Base-by-base conservation (phyloP, 2,888 invertebrate genomes). In the Caenorhabditis japonica region DNA sequence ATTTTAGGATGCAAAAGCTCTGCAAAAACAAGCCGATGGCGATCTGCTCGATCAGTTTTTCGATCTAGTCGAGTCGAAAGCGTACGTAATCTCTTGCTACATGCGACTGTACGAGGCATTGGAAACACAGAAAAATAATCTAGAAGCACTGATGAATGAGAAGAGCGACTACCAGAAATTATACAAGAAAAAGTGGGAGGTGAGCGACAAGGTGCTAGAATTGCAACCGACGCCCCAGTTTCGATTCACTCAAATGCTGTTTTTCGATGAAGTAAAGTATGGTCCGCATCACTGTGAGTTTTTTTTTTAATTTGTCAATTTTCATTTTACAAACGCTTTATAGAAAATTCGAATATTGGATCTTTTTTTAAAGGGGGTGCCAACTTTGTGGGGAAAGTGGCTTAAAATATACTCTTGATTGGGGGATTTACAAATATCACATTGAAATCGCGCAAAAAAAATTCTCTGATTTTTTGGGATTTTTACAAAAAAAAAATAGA, bases 241-340 rank as follows among this genome's bases (percentile, higher is more conserved):
- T 25, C 41, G 62, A 34, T 39, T 27, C 1, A 51, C 47, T 19
- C 62, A 64, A 33, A 53, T 53, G 34, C 34, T 75, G 10, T 69
- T 70, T 34, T 75, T 60, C 30, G 79, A 79, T 44, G 47, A 68
- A 44, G 44, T 53, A 21, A 79, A 71, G 36, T 79, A 79, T 46
- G 79, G 79, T 8, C 59, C 61, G 12, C 72, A 75, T 71, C 75
- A 70, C 3, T 41, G 77, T 79, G 17, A 61, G 62, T 55, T 38
- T 38, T 30, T 38, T 38, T 52, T 19, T n/a, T n/a, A n/a, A n/a
- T n/a, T n/a, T n/a, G n/a, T n/a, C n/a, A n/a, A n/a, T n/a, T n/a
- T n/a, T n/a, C n/a, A n/a, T n/a, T n/a, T n/a, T n/a, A n/a, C n/a
- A n/a, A n/a, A n/a, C n/a, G n/a, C n/a, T n/a, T n/a, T n/a, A n/a